A percentile compares a stretch with the other conserved stretches of the same genome.
These are phyloP conservation scores for Pachycephus smyrnensis DNA, from an alignment of 2,888 invertebrate species.

Conservation along the genomic window DNA sequence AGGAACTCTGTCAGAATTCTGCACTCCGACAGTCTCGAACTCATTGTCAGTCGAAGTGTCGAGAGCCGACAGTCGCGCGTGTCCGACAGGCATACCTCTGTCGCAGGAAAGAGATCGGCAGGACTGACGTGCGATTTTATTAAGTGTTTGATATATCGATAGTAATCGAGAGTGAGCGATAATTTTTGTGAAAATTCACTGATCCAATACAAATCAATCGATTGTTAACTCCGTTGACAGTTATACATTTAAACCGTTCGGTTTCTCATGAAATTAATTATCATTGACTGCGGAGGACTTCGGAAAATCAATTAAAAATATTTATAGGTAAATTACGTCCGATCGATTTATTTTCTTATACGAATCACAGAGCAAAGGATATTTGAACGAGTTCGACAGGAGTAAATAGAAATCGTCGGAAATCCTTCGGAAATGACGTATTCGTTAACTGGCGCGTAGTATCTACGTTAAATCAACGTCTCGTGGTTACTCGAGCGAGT, in stretches of 20 bases:
- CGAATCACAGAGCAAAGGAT: background rate
- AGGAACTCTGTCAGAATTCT: constrained; percentile 3
- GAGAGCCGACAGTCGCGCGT: background rate
- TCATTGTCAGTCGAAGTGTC: background rate
- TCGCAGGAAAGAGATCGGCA: background rate
- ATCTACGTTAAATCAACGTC: background rate
- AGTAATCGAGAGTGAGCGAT: background rate
- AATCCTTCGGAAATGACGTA: background rate
- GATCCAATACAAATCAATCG: background rate
- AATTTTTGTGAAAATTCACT: background rate
- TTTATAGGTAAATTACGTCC: background rate
- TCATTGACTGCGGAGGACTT: background rate
- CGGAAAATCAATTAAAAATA: background rate
- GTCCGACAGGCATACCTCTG: background rate
- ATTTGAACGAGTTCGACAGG: background rate
- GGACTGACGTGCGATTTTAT: background rate
- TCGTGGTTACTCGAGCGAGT: constrained; percentile 13
- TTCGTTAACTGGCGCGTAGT: background rate
- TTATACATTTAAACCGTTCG: background rate
- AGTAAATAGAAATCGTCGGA: background rate
- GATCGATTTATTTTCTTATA: background rate
- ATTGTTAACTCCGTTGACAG: background rate
- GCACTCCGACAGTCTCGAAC: background rate
- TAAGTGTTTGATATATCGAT: background rate
- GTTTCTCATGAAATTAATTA: background rate